A percentile compares a stretch with the other conserved stretches of the same genome.
These are phyloP conservation scores for Mustela lutreola DNA, from an alignment of 2,113 vertebrate genomes.

Conservation along the genomic window DNA sequence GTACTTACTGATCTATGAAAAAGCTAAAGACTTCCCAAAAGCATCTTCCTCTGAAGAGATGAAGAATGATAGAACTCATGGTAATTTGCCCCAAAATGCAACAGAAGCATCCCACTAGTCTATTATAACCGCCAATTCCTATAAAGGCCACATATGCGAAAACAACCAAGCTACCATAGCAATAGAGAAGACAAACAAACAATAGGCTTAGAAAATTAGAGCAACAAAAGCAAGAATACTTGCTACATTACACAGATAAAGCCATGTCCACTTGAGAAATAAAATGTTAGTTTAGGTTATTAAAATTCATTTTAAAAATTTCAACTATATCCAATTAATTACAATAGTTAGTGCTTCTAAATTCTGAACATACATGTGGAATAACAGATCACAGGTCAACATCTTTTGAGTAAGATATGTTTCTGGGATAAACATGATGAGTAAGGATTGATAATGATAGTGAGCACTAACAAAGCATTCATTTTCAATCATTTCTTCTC, in stretches of 20 bases:
- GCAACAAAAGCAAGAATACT: background rate
- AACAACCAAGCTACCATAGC: background rate
- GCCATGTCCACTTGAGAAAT: background rate
- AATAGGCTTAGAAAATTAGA: background rate
- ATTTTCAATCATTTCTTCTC: background rate
- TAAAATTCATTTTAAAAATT: conserved; percentile 40
- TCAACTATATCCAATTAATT: conserved; percentile 20
- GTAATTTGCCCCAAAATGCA: conserved; percentile 38
- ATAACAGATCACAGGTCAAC: background rate
- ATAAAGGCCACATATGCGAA: background rate
- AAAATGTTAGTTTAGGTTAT: background rate
- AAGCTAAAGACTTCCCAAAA: background rate
- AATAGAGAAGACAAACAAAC: background rate
- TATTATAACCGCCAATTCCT: conserved; percentile 26
- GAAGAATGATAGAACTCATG: background rate
- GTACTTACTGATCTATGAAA: background rate
- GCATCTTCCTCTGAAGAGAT: conserved; percentile 6
- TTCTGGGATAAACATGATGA: background rate
- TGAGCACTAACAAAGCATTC: background rate
- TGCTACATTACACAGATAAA: background rate
- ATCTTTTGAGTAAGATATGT: background rate
- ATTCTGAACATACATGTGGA: background rate
- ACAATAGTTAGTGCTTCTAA: background rate
- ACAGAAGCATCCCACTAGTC: background rate
- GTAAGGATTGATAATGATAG: background rate